Evolutionary conservation across 1,140 invertebrate species (phyloP).

Genomic region (Anoplolepis gracilipes): DNA sequence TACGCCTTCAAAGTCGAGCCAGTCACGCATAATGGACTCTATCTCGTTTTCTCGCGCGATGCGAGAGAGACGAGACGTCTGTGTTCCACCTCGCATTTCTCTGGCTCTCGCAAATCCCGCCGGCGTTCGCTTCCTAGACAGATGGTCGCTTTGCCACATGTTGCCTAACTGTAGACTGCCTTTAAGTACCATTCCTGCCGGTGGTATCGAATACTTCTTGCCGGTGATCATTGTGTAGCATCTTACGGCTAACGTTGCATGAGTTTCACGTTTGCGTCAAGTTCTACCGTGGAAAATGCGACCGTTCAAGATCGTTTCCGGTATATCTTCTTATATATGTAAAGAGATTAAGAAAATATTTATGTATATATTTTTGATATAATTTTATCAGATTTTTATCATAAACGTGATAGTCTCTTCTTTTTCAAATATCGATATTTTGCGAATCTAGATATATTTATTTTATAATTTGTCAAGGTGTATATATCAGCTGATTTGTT

Average conservation of each 20-base stretch:
- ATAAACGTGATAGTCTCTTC: no score
- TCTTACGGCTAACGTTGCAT: conserved; percentile 37
- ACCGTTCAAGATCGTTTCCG: conserved; percentile 2
- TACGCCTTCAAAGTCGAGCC: conserved; percentile 20
- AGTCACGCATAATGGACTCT: conserved; percentile 46
- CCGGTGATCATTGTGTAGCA: conserved; percentile 39
- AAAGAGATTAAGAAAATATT: background rate
- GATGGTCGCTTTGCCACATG: conserved; percentile 79
- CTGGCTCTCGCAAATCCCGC: conserved; percentile 20
- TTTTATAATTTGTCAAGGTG: no score
- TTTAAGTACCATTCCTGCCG: conserved; percentile 67
- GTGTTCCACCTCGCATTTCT: conserved; percentile 31
- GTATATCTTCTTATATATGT: background rate
- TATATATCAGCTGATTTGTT: no score
- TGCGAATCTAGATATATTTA: no score
- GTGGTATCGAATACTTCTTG: conserved; percentile 53
- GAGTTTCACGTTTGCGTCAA: background rate
- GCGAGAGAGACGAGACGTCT: conserved; percentile 10
- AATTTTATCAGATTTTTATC: background rate
- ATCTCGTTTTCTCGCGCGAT: conserved; percentile 29
- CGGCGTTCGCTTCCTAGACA: conserved; percentile 77
- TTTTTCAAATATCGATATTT: no score
- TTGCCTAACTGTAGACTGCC: conserved; percentile 75
- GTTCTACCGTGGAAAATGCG: background rate
- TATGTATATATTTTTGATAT: background rate